A percentile compares a stretch with the other conserved stretches of the same genome.
Evolutionary conservation across 2,797 vertebrate genomes (phyloP).

Genomic region (Scomberomorus guttatus): DNA sequence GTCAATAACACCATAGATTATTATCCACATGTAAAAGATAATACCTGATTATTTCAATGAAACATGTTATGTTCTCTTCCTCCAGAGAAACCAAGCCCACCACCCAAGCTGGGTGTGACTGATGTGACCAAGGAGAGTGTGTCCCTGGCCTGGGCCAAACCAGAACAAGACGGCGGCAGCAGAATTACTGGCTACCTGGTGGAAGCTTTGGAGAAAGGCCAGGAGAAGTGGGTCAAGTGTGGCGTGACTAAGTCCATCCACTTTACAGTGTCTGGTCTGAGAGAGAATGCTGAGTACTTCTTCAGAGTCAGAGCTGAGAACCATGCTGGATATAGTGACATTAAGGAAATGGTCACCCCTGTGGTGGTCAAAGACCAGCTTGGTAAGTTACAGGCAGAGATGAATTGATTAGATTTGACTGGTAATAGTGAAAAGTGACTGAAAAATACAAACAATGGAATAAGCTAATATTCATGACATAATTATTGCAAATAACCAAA

Average conservation of each 20-base stretch:
- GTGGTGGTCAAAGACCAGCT: slow-evolving; percentile 94
- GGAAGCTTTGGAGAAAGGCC: slow-evolving; percentile 95
- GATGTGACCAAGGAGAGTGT: slow-evolving; percentile 94
- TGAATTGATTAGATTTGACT: slow-evolving; percentile 8
- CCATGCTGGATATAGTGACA: slow-evolving; percentile 94
- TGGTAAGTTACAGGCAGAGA: slow-evolving; percentile 83
- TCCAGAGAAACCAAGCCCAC: slow-evolving; percentile 97
- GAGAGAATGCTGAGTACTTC: slow-evolving; percentile 95
- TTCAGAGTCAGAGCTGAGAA: slow-evolving; percentile 98
- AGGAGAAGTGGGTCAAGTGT: slow-evolving; percentile 97
- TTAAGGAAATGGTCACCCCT: slow-evolving; percentile 92
- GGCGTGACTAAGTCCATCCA: slow-evolving; percentile 91
- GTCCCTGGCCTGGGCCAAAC: slow-evolving; percentile 94
- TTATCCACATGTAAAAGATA: neutral
- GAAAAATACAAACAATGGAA: neutral
- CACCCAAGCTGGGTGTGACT: slow-evolving; percentile 94
- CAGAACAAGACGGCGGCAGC: slow-evolving; percentile 98
- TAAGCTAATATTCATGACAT: neutral
- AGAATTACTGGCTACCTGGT: slow-evolving; percentile 92
- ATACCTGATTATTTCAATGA: neutral
- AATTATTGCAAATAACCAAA: neutral
- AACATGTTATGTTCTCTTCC: slow-evolving; percentile 41
- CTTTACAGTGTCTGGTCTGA: slow-evolving; percentile 91
- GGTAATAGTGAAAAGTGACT: neutral
- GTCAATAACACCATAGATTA: neutral